Conservation (phyloP, 2,797 vertebrate genomes). For the Psittacula derbiana region DNA sequence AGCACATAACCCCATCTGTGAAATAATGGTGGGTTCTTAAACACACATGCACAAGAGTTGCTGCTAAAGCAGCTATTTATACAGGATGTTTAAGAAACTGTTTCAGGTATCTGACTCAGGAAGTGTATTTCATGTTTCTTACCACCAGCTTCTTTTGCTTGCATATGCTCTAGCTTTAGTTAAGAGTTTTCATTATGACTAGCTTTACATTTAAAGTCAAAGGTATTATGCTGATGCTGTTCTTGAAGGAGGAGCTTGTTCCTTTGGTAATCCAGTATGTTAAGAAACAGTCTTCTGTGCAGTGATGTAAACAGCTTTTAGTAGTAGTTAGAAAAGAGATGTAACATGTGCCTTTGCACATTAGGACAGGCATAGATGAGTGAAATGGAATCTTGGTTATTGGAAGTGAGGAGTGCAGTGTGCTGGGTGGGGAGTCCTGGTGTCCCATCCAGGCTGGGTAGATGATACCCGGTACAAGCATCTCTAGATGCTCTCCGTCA, state of each 20-base stretch:
- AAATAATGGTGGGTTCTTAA: neutral
- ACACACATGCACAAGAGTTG: accelerated
- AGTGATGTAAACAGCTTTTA: neutral
- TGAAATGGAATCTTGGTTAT: neutral
- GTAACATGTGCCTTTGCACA: accelerated
- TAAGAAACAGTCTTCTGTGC: neutral
- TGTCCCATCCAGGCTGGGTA: neutral
- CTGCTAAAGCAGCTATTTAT: neutral
- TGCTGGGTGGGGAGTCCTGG: neutral
- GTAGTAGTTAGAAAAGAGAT: neutral
- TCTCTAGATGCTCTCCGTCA: neutral
- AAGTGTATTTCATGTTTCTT: neutral
- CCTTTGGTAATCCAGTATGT: neutral
- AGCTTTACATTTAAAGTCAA: neutral
- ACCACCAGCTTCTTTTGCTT: neutral
- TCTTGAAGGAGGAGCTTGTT: neutral
- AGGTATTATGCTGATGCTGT: neutral
- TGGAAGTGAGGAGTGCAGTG: neutral
- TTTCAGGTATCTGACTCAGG: neutral
- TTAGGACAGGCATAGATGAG: neutral
- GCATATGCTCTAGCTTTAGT: neutral
- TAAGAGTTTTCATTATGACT: neutral
- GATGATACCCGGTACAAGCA: neutral
- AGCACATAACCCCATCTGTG: neutral
- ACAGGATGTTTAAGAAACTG: neutral